These are phyloP conservation scores for Staurois parvus DNA, from an alignment of 2,797 vertebrate species.

Conservation along the genomic window DNA sequence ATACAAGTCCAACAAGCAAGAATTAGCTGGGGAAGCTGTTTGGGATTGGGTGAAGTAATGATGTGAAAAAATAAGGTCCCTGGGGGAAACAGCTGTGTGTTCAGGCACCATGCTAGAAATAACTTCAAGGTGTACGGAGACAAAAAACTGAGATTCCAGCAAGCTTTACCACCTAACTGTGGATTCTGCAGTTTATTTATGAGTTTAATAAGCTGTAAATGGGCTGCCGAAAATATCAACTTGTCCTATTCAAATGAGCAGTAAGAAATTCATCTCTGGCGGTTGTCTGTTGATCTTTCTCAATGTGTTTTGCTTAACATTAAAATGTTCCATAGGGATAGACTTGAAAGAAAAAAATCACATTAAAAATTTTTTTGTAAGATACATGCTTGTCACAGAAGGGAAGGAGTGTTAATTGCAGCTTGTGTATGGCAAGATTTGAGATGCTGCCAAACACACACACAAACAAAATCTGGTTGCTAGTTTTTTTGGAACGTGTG, in stretches of 20 bases:
- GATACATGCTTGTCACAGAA: not conserved
- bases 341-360: not conserved
- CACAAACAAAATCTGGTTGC: too few relatives aligned
- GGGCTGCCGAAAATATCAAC: conserved; percentile 35
- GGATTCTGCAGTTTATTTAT: conserved; percentile 47
- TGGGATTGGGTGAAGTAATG: conserved; percentile 31
- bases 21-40: conserved; percentile 39
- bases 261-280: not conserved
- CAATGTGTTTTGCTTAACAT: not conserved
- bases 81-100: conserved; percentile 53
- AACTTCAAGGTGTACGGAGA: conserved; percentile 51
- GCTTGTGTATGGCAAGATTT: not conserved
- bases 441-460: not conserved
- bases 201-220: conserved; percentile 37
- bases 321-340: not conserved
- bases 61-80: conserved; percentile 1
- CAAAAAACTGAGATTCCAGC: conserved; percentile 23
- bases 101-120: conserved; percentile 41
- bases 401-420: not conserved
- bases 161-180: conserved; percentile 9
- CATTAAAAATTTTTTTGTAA: not conserved
- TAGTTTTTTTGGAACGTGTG: too few relatives aligned
- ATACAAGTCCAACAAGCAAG: not conserved
- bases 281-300: not conserved
- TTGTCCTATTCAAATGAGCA: conserved; percentile 13